phyloP scores from a whole-genome alignment of 2,113 vertebrate species.

The Perccottus glenii region DNA sequence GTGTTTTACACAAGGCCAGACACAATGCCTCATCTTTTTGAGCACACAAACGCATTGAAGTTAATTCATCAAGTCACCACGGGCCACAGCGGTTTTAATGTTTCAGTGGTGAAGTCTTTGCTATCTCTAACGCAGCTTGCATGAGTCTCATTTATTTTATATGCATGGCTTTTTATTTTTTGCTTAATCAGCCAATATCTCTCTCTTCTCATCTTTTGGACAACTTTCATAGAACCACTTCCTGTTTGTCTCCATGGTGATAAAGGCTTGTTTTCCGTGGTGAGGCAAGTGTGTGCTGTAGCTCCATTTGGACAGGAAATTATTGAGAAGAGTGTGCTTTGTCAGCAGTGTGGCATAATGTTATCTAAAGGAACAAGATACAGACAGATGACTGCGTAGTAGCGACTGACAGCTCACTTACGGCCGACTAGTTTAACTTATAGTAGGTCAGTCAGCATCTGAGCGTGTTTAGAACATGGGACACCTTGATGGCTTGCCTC shows the following conservation, averaged over 20 bases:
- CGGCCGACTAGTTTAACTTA: background rate
- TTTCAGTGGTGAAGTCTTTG: no score
- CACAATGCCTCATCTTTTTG: slow-evolving; percentile 48
- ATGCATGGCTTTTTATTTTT: slow-evolving; percentile 4
- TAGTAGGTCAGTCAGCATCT: background rate
- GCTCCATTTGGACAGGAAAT: slow-evolving; percentile 75
- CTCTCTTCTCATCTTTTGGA: slow-evolving; percentile 59
- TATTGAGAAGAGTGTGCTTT: slow-evolving; percentile 52
- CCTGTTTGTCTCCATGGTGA: slow-evolving; percentile 81
- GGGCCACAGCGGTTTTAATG: background rate
- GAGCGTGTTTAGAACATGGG: no score
- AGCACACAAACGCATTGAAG: no score
- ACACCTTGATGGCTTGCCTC: no score
- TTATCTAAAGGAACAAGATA: slow-evolving; percentile 50
- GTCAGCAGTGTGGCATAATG: slow-evolving; percentile 62
- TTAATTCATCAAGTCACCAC: background rate
- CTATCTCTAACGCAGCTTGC: no score
- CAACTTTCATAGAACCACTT: slow-evolving; percentile 77
- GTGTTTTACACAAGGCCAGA: slow-evolving; percentile 53
- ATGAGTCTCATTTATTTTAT: background rate
- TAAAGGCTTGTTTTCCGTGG: slow-evolving; percentile 68
- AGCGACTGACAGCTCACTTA: slow-evolving; percentile 13
- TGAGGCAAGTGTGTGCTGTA: slow-evolving; percentile 60
- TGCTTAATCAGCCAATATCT: slow-evolving; percentile 28
- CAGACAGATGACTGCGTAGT: slow-evolving; percentile 8